A percentile compares a stretch with the other conserved stretches of the same genome.
These are phyloP conservation scores for Cheilosia variabilis DNA, from an alignment of 2,888 invertebrate genomes.

Conservation along the genomic window DNA sequence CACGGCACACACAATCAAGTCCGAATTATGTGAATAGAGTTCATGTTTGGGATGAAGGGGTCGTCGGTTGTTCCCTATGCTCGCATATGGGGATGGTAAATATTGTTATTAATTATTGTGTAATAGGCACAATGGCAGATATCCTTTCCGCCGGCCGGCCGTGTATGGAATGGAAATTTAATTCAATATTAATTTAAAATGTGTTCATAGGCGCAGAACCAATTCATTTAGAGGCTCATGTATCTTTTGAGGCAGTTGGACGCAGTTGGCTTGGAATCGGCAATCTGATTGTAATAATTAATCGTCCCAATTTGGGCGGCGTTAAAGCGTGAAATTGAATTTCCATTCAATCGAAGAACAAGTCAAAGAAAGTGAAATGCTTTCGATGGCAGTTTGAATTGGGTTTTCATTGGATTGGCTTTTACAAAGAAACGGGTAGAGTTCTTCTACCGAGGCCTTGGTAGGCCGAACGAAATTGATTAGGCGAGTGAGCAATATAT, in stretches of 20 bases:
- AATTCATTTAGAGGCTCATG: slow-evolving; percentile 40
- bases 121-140: slow-evolving; percentile 44
- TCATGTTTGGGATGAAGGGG: slow-evolving; percentile 40
- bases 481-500: too few species aligned
- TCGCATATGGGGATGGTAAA: slow-evolving; percentile 47
- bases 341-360: slow-evolving; percentile 46
- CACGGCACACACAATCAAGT: slow-evolving; percentile 59
- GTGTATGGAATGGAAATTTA: slow-evolving; percentile 55
- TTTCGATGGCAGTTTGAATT: slow-evolving; percentile 42
- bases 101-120: slow-evolving; percentile 74
- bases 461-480: too few species aligned
- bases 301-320: slow-evolving; percentile 71
- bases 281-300: slow-evolving; percentile 69
- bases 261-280: slow-evolving; percentile 24
- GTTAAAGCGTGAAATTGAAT: slow-evolving; percentile 75
- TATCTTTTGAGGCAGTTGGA: slow-evolving; percentile 55
- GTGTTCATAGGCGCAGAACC: slow-evolving; percentile 70
- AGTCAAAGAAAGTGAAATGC: slow-evolving; percentile 47
- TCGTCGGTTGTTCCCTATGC: neutral
- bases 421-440: neutral
- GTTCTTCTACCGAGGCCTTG: too few species aligned
- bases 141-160: neutral
- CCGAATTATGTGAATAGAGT: slow-evolving; percentile 43
- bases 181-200: slow-evolving; percentile 73
- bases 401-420: slow-evolving; percentile 20